Conservation (phyloP, 1,140 invertebrate genomes). For the Drosophila ogumai region DNA sequence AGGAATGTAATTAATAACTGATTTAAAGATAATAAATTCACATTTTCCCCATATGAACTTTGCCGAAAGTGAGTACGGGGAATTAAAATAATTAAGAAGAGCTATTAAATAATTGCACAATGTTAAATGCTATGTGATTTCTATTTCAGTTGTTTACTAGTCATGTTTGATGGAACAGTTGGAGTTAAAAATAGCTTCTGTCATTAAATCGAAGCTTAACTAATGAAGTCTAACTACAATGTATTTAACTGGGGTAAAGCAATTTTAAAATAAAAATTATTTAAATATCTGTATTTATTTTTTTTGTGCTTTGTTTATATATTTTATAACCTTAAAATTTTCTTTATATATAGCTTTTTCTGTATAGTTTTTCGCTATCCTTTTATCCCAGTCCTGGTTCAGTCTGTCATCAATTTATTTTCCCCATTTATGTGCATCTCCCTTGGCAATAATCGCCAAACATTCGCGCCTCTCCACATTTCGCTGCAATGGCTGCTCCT, state of each 20-base stretch:
- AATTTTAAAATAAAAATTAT: neutral
- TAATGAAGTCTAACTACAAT: neutral
- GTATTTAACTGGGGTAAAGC: neutral
- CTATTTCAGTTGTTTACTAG: neutral
- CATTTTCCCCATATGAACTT: neutral
- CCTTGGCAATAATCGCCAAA: constrained; percentile 77
- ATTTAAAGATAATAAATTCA: neutral
- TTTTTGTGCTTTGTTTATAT: neutral
- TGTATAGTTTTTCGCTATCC: neutral
- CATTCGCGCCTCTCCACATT: constrained; percentile 35
- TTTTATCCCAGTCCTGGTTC: neutral
- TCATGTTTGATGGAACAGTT: neutral
- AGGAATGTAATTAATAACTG: constrained; percentile 1
- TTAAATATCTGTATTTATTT: neutral
- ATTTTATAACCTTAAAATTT: neutral
- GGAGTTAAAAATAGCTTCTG: neutral
- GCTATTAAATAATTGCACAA: neutral
- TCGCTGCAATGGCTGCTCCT: constrained; percentile 1
- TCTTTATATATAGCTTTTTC: neutral
- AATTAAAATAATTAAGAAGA: neutral
- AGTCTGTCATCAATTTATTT: constrained; percentile 33
- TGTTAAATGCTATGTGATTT: neutral
- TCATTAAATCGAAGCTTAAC: neutral
- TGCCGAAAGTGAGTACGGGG: neutral
- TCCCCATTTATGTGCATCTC: constrained; percentile 38